Percentiles rank a stretch among this genome's conserved stretches.
Conservation (phyloP, 2,113 vertebrate species). For the Athene cunicularia region DNA sequence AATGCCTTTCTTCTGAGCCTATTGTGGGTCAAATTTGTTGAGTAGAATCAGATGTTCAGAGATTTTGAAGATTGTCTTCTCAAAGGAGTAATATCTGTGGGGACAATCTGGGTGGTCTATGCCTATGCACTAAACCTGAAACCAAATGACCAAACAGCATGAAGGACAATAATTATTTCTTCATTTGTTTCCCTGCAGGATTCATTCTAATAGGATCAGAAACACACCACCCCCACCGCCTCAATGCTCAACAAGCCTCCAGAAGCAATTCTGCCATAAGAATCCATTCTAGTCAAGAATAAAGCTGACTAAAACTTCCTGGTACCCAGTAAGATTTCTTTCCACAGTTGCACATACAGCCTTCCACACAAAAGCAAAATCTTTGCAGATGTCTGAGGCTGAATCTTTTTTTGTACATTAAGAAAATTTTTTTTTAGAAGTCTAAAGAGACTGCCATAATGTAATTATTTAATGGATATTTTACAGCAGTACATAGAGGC, state of each 20-base stretch:
- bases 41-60: background rate
- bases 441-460: background rate
- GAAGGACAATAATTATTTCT: background rate
- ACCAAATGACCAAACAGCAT: background rate
- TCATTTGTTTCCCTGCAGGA: background rate
- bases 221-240: background rate
- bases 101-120: background rate
- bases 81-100: background rate
- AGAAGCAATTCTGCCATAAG: background rate
- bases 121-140: background rate
- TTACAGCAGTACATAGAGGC: background rate
- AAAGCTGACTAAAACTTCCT: background rate
- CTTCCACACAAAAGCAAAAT: background rate
- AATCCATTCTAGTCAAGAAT: background rate
- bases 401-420: background rate
- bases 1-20: background rate
- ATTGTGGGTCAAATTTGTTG: background rate
- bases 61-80: background rate
- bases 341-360: background rate
- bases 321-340: background rate
- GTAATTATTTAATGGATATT: constrained; percentile 18
- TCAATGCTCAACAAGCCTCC: background rate
- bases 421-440: background rate
- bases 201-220: background rate
- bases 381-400: background rate